A percentile compares a stretch with the other conserved stretches of the same genome.
phyloP scores from a whole-genome alignment of 2,888 invertebrate genomes.

The Dryobotodes eremita region DNA sequence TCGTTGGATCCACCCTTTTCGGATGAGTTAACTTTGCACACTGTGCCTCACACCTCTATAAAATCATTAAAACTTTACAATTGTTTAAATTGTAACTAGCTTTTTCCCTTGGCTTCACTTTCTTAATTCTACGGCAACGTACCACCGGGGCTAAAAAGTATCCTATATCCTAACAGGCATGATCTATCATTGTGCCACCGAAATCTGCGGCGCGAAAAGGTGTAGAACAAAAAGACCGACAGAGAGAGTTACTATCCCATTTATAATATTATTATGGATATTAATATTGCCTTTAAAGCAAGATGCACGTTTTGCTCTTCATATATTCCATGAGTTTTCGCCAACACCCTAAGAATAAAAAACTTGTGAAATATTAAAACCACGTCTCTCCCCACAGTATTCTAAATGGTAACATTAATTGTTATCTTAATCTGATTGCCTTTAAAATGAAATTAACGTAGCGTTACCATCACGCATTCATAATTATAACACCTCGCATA shows the following conservation, averaged over 20 bases:
- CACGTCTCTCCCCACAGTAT: neutral
- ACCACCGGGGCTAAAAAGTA: neutral
- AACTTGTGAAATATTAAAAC: neutral
- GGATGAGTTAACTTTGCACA: no score
- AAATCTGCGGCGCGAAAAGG: neutral
- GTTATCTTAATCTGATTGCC: conserved; percentile 37
- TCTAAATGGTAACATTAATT: conserved; percentile 26
- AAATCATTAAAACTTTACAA: neutral
- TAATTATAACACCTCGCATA: conserved; percentile 38
- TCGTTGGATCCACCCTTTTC: no score
- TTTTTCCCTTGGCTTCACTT: neutral
- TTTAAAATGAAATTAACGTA: conserved; percentile 40
- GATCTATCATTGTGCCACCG: neutral
- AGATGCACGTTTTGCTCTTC: neutral
- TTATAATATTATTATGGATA: neutral
- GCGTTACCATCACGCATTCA: conserved; percentile 26
- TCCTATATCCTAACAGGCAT: neutral
- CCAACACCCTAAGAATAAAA: no score
- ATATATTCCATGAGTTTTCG: neutral
- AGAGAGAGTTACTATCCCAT: neutral
- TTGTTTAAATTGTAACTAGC: neutral
- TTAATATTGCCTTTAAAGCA: neutral
- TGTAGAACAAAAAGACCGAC: neutral
- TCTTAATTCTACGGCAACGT: neutral
- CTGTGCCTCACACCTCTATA: no score